These are phyloP conservation scores for Halcyon leucocephala DNA, from an alignment of 2,797 vertebrate genomes.

Conservation along the genomic window DNA sequence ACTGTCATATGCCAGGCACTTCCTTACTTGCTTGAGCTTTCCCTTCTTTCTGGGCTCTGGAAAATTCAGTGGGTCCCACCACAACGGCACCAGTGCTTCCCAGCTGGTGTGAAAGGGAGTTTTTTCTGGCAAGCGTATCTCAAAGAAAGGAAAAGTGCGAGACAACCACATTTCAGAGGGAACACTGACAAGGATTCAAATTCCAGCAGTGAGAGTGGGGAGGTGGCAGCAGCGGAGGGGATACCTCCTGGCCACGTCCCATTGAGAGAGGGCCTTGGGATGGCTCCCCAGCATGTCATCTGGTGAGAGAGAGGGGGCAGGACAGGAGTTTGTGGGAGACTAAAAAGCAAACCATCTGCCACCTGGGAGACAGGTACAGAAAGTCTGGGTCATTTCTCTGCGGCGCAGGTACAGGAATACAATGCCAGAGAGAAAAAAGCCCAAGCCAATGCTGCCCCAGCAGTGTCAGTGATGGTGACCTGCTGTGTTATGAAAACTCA, in stretches of 20 bases:
- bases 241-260: neutral
- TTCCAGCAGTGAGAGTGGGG: neutral
- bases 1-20: no score
- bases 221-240: neutral
- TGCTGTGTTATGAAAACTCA: neutral
- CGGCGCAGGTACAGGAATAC: neutral
- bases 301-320: neutral
- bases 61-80: neutral
- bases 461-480: neutral
- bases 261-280: neutral
- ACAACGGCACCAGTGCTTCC: neutral
- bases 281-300: neutral
- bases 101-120: rapidly evolving
- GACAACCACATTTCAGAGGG: neutral
- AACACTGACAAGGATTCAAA: neutral
- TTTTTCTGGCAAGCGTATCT: neutral
- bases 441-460: rapidly evolving
- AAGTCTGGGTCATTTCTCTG: neutral
- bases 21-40: neutral
- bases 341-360: neutral
- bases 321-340: neutral
- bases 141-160: neutral
- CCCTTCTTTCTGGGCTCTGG: neutral
- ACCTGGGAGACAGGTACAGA: neutral
- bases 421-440: neutral